phyloP scores from a whole-genome alignment of 2,113 vertebrate genomes.

The Oenanthe oenanthe region DNA sequence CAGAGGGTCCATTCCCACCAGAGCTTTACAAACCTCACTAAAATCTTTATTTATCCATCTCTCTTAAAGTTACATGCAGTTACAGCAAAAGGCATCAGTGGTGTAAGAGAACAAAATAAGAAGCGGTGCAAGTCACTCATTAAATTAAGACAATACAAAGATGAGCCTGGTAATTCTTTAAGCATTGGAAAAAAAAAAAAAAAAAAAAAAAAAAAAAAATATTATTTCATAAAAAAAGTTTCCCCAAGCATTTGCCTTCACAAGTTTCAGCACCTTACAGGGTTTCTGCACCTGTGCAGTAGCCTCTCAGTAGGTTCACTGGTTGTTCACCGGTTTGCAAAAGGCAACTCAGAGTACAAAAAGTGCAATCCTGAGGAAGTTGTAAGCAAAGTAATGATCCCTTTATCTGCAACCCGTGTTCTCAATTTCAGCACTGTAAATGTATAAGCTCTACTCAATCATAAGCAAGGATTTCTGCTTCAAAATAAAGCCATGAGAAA shows the following conservation, averaged over 20 bases:
- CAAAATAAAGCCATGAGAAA: background rate
- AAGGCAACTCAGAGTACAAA: background rate
- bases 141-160: background rate
- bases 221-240: background rate
- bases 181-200: background rate
- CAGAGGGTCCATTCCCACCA: background rate
- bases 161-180: background rate
- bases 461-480: background rate
- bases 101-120: background rate
- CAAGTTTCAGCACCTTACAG: background rate
- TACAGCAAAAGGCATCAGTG: background rate
- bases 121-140: background rate
- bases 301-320: background rate
- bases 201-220: background rate
- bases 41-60: background rate
- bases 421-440: background rate
- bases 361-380: background rate
- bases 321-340: background rate
- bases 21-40: background rate
- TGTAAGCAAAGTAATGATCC: background rate
- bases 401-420: background rate
- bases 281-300: background rate
- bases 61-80: background rate
- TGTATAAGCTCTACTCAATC: background rate
- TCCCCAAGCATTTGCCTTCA: background rate